Evolutionary conservation across 2,888 invertebrate species (phyloP), one percentile per base, ranked within the genome.

Genomic region (Schizotus pectinicornis): DNA sequence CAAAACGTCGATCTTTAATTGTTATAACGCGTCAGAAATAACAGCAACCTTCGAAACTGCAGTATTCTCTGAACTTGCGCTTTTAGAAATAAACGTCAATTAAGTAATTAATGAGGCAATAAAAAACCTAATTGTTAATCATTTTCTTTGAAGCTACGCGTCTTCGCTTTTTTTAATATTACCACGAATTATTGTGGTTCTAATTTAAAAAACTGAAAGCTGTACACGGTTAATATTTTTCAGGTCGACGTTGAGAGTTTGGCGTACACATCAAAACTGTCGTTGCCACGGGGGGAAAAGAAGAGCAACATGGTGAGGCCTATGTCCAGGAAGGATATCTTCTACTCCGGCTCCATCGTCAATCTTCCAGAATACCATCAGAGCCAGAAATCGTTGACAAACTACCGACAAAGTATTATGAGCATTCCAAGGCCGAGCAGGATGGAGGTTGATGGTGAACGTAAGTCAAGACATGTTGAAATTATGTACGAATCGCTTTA

Each of bases 271-370:
- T 87, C 88, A 58, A 90, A 89, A 75, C 74, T 88, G 56, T 89
- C 88, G 9, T 64, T 77, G 55, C 70, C 77, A 12, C 73, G 76
- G 30, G 86, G 86, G 69, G 83, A 83, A 63, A 82, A 85, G 39
- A 83, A 83, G 63, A 82, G 85, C 42, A 83, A 88, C 64, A 92
- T 94, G 83, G 90, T 94, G 9, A 86, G 95, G 11, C 97, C 97
- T 2, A 81, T 98, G 81, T 95, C 95, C 6, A 86, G 96, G 50
- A 95, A 96, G 76, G 98, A 98, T 80, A 97, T 98, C 74, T 98
- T 98, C 84, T 98, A 98, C 81, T 95, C 95, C 1, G 97, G 98
- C 31, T 96, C 96, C 42, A 92, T 98, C 14, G 85, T 91, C 60
- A 94, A 98, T 81, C 84, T 98, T 70, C 94, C 94, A 0, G 95